phyloP scores from a whole-genome alignment of 2,797 vertebrate genomes.

The Hephaestus fuliginosus region DNA sequence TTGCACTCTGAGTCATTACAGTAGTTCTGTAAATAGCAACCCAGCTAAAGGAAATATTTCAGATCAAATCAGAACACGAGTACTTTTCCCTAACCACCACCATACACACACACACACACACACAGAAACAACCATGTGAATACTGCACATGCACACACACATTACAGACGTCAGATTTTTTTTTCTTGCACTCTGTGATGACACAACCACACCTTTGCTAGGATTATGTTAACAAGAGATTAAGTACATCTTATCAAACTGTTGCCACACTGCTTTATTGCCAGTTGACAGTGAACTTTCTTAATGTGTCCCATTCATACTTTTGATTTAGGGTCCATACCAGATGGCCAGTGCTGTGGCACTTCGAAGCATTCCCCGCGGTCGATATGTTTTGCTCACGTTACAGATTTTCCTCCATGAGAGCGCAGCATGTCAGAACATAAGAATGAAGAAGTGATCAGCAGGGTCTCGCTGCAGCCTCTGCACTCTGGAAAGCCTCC shows the following conservation, averaged over 20 bases:
- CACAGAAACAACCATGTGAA: neutral
- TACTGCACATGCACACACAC: constrained; percentile 5
- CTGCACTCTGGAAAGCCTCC: constrained; percentile 63
- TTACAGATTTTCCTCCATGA: constrained; percentile 43
- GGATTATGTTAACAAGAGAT: constrained; percentile 16
- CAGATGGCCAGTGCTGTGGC: constrained; percentile 25
- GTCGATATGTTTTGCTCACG: constrained; percentile 48
- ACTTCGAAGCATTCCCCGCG: constrained; percentile 39
- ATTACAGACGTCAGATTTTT: constrained; percentile 36
- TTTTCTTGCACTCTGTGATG: constrained; percentile 53
- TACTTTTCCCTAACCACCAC: constrained; percentile 73
- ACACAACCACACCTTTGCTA: constrained; percentile 41
- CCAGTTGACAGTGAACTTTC: constrained; percentile 16
- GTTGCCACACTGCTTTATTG: constrained; percentile 32
- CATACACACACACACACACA: constrained; percentile 39
- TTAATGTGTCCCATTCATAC: constrained; percentile 40
- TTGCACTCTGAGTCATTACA: constrained; percentile 78
- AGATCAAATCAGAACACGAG: constrained; percentile 78
- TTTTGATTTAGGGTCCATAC: constrained; percentile 53
- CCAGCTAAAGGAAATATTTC: constrained; percentile 77
- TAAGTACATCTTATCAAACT: constrained; percentile 27
- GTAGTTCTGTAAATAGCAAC: constrained; percentile 84
- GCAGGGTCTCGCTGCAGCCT: constrained; percentile 47
- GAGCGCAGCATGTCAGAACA: constrained; percentile 55
- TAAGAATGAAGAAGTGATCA: constrained; percentile 70